Evolutionary conservation across 2,113 vertebrate genomes (phyloP).

Genomic region (Crotalus tigris): DNA sequence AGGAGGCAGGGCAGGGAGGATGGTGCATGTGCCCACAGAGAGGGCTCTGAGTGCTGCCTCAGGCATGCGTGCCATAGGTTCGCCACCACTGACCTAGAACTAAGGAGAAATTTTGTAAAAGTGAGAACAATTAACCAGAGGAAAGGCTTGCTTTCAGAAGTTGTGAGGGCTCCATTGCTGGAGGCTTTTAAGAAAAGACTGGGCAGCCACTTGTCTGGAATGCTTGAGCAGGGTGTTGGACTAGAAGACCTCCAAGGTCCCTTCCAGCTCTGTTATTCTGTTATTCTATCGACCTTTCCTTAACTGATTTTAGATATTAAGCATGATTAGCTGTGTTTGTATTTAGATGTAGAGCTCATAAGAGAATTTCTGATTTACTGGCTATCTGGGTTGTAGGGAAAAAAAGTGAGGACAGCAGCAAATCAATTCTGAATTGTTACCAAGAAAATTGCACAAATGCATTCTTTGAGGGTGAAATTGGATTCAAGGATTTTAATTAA

Average conservation of each 20-base stretch:
- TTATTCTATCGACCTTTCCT: not conserved
- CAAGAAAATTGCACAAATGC: not conserved
- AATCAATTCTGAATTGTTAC: not conserved
- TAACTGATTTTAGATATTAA: not conserved
- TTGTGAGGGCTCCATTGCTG: not conserved
- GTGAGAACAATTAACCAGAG: not conserved
- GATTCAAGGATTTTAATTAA: not conserved
- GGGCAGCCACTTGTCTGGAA: not conserved
- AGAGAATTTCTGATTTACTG: not conserved
- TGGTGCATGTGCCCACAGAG: no score
- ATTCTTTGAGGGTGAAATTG: not conserved
- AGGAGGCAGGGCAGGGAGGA: no score
- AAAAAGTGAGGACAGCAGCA: not conserved
- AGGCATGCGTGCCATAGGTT: no score
- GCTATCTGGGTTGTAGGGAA: not conserved
- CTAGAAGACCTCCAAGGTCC: not conserved
- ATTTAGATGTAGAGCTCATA: not conserved
- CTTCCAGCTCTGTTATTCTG: not conserved
- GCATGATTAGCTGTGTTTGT: not conserved
- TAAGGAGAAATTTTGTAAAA: not conserved
- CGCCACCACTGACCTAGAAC: not conserved
- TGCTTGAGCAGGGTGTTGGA: not conserved
- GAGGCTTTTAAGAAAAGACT: not conserved
- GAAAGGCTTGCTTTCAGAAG: not conserved
- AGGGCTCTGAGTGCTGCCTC: no score